These are phyloP conservation scores for Lepetodrilus schrolli DNA, from an alignment of 2,888 invertebrate genomes.

Conservation along the genomic window DNA sequence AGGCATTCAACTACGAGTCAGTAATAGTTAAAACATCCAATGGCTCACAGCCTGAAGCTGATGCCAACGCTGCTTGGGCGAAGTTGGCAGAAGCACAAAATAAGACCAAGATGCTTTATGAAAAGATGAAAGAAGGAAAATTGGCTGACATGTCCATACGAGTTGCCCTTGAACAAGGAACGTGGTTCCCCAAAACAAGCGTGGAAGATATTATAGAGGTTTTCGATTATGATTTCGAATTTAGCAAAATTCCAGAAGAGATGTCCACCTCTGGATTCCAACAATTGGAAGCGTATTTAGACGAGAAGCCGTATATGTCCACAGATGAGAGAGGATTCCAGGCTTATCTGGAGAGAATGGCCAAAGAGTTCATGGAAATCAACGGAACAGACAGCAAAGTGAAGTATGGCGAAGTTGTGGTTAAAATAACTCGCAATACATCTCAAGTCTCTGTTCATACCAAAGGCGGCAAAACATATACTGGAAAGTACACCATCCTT, in stretches of 20 bases:
- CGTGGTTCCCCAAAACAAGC: not conserved
- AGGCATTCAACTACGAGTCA: not conserved
- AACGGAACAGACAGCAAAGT: not conserved
- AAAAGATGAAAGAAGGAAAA: not conserved
- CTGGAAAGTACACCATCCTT: conserved; percentile 38
- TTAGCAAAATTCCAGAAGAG: not conserved
- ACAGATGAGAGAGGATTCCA: not conserved
- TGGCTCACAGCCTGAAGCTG: not conserved
- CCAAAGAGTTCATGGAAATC: not conserved
- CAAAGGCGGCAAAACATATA: conserved; percentile 25
- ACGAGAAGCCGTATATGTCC: not conserved
- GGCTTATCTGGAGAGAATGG: not conserved
- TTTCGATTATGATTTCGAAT: conserved; percentile 12
- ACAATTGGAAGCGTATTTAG: not conserved
- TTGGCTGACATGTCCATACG: not conserved
- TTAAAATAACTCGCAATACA: conserved; percentile 15
- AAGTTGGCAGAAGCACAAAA: not conserved
- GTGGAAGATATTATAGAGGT: not conserved
- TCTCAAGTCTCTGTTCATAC: conserved; percentile 35
- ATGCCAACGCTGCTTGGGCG: not conserved
- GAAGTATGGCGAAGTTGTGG: conserved; percentile 29
- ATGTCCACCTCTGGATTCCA: not conserved
- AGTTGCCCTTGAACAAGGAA: not conserved
- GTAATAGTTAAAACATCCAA: not conserved
- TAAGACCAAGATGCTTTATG: not conserved